Percentiles rank a stretch among this genome's conserved stretches.
These are phyloP conservation scores for Habropoda laboriosa DNA, from an alignment of 1,140 invertebrate species.

Conservation along the genomic window DNA sequence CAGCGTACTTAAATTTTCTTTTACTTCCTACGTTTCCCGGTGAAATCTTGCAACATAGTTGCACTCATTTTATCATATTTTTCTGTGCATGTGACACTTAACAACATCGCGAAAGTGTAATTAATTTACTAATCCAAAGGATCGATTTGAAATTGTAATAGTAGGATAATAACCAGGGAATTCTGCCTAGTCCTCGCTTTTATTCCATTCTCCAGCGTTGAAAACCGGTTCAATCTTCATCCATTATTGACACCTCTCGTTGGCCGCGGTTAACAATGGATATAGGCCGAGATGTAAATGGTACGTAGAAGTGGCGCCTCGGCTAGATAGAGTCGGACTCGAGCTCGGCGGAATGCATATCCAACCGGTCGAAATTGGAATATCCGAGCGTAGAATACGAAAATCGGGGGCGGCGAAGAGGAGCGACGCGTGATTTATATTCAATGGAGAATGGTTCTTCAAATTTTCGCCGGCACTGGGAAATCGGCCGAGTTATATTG, in stretches of 20 bases:
- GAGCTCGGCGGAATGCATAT: constrained; percentile 18
- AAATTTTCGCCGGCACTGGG: constrained; percentile 34
- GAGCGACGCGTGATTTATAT: constrained; percentile 42
- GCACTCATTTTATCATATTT: too few species aligned
- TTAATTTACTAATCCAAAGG: neutral
- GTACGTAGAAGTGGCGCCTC: constrained; percentile 8
- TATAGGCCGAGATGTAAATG: constrained; percentile 31
- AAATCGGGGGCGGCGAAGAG: neutral
- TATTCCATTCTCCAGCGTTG: neutral
- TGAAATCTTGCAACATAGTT: too few species aligned
- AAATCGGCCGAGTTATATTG: constrained; percentile 43
- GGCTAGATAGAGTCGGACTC: constrained; percentile 4
- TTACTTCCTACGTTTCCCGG: too few species aligned
- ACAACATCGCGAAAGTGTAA: too few species aligned
- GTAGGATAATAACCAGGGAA: neutral
- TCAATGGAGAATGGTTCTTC: constrained; percentile 48
- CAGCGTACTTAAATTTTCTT: too few species aligned
- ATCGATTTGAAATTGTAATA: neutral
- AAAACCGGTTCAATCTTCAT: neutral
- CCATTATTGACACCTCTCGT: constrained; percentile 7
- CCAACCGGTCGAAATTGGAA: constrained; percentile 35
- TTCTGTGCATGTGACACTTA: too few species aligned
- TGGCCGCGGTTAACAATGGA: constrained; percentile 22
- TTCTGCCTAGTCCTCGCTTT: neutral
- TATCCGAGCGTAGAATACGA: constrained; percentile 36